phyloP scores from a whole-genome alignment of 2,113 vertebrate genomes.

The Apodemus sylvaticus region DNA sequence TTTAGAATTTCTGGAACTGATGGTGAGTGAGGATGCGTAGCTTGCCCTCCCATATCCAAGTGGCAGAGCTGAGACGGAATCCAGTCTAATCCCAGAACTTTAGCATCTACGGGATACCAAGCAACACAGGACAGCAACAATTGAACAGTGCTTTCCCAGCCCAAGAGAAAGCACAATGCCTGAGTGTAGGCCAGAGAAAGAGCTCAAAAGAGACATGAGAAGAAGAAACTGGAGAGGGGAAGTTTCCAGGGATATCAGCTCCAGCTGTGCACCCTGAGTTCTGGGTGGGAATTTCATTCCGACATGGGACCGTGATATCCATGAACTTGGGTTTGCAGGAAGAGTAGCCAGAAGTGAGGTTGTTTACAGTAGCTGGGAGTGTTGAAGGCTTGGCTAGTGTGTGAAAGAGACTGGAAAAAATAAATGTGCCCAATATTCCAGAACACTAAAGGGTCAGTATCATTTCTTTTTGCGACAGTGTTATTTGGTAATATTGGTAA shows the following conservation, averaged over 20 bases:
- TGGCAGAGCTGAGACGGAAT: not conserved
- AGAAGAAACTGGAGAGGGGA: not conserved
- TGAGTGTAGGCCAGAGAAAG: not conserved
- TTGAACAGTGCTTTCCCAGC: not conserved
- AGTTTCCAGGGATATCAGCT: not conserved
- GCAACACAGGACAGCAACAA: not conserved
- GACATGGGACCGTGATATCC: not conserved
- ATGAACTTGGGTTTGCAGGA: not conserved
- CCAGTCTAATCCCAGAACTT: not conserved
- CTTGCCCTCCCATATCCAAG: not conserved
- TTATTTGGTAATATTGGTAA: not conserved
- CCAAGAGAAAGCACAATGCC: not conserved
- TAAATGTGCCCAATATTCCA: not conserved
- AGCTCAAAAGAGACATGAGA: not conserved
- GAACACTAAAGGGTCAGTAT: not conserved
- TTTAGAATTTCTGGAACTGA: not conserved
- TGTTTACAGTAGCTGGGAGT: not conserved
- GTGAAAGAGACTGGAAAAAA: constrained; percentile 18
- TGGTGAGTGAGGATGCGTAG: not conserved
- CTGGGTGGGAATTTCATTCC: not conserved
- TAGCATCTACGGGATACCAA: not conserved
- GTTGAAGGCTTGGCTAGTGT: not conserved
- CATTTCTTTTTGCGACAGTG: not conserved
- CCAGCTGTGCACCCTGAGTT: not conserved
- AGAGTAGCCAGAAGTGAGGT: not conserved